These are phyloP conservation scores for Seriola dumerili DNA, from an alignment of 2,113 vertebrate species.

Conservation along the genomic window DNA sequence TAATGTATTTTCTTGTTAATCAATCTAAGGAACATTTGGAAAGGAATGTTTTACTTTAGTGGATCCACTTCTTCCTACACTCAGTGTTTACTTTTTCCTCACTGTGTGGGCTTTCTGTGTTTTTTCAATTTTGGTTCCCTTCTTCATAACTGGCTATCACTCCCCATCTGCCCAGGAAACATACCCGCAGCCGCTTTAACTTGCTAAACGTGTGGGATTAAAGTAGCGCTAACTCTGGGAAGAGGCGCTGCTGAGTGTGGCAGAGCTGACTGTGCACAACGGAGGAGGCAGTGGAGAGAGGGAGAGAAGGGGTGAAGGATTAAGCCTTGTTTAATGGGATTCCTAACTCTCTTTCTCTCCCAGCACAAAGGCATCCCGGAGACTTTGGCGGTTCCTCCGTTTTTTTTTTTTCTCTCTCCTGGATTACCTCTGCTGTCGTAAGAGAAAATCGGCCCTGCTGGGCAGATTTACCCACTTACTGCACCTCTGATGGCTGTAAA, in stretches of 20 bases:
- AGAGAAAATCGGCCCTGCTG: constrained; percentile 36
- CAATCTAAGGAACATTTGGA: too few relatives aligned
- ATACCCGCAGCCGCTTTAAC: constrained; percentile 35
- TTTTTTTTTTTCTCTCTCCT: constrained; percentile 1
- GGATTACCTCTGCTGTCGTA: constrained; percentile 55
- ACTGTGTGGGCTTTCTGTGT: constrained; percentile 11
- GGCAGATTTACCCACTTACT: constrained; percentile 53
- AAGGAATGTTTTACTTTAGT: neutral
- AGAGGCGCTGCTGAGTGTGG: constrained; percentile 22
- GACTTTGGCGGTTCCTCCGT: constrained; percentile 44
- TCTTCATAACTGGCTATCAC: constrained; percentile 33
- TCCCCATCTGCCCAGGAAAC: constrained; percentile 26
- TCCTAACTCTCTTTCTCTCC: constrained; percentile 64
- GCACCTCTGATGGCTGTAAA: constrained; percentile 40
- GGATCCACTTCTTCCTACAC: neutral
- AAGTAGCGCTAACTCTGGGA: constrained; percentile 50
- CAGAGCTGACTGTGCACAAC: constrained; percentile 51
- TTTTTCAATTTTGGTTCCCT: constrained; percentile 21
- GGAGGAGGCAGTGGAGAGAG: constrained; percentile 39
- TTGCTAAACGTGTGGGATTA: constrained; percentile 51
- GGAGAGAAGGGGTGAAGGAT: constrained; percentile 58
- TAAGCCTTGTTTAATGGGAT: constrained; percentile 74
- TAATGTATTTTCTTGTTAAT: neutral
- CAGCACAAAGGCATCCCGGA: constrained; percentile 62
- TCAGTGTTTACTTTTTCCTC: constrained; percentile 5